Base-by-base conservation (phyloP, 2,797 vertebrate species). In the Sus cebifrons region DNA sequence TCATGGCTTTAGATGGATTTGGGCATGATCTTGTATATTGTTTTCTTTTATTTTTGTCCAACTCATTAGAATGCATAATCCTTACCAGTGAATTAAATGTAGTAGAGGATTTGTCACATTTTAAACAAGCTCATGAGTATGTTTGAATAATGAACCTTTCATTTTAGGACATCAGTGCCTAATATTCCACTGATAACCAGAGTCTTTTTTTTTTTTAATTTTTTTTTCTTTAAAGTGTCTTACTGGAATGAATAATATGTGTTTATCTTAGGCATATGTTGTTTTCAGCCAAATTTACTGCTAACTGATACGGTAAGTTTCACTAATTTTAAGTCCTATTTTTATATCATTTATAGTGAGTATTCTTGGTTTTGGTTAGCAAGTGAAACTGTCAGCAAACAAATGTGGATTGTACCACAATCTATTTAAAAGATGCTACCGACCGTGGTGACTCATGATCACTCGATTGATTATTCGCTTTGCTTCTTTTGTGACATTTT, bases 231-330 rank as follows among this genome's bases (percentile, higher is more conserved):
- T 62, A 32, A 93, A 86, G 44, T 86, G 9, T 36, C 18, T 95
- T 49, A 89, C 54, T 97, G 58, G 67, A 93, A 86, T 64, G 65
- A 94, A 81, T 86, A 83, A 74, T 89, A 67, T 85, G 16, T 95
- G 52, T 92, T 96, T 96, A 90, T 94, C 64, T 88, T 85, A 89
- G 56, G 25, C 81, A 79, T 95, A 88, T 94, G 93, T 83, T 95
- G 91, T 91, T 97, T 96, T 95, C 85, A 82, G 89, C 40, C 54
- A 91, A 95, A 95, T 91, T 95, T 21, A 54, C 86, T 89, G 65
- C 88, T 91, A 89, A 79, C 70, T 91, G 73, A 84, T 91, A 89
- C 0, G 32, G 25, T 89, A 94, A 92, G 65, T 96, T 94, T 89
- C 56, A 89, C 49, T 91, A 79, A 92, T 83, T 90, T 94, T 86